A percentile compares a stretch with the other conserved stretches of the same genome.
Conservation (phyloP, 2,113 vertebrate genomes). For the Podiceps cristatus region DNA sequence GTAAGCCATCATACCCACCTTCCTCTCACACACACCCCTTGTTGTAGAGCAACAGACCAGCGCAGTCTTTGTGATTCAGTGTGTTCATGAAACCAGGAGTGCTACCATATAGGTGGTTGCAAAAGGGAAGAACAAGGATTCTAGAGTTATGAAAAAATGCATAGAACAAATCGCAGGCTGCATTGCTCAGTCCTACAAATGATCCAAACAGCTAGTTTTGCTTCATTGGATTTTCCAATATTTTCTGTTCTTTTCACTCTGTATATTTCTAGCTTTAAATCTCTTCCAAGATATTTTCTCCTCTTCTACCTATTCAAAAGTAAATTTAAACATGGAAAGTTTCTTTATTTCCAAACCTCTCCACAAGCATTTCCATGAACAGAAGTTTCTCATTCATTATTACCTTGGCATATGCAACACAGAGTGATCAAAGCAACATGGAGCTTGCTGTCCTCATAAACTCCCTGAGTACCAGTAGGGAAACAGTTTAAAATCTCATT, state of each 20-base stretch:
- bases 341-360: background rate
- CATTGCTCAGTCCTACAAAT: background rate
- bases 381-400: background rate
- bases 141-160: background rate
- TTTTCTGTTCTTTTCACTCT: background rate
- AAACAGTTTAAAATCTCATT: background rate
- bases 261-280: background rate
- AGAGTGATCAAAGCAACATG: background rate
- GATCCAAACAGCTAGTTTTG: background rate
- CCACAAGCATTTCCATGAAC: background rate
- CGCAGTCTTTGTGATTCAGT: no score
- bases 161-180: background rate
- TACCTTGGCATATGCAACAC: background rate
- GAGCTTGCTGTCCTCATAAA: background rate
- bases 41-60: rapidly evolving
- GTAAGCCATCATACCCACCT: background rate
- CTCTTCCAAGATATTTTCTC: background rate
- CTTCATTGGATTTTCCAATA: background rate
- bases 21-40: background rate
- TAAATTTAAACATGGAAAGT: background rate
- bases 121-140: background rate
- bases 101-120: background rate
- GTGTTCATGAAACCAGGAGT: background rate
- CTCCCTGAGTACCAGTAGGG: background rate
- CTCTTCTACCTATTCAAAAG: background rate